phyloP scores from a whole-genome alignment of 1,140 invertebrate genomes.

The Globodera rostochiensis region DNA sequence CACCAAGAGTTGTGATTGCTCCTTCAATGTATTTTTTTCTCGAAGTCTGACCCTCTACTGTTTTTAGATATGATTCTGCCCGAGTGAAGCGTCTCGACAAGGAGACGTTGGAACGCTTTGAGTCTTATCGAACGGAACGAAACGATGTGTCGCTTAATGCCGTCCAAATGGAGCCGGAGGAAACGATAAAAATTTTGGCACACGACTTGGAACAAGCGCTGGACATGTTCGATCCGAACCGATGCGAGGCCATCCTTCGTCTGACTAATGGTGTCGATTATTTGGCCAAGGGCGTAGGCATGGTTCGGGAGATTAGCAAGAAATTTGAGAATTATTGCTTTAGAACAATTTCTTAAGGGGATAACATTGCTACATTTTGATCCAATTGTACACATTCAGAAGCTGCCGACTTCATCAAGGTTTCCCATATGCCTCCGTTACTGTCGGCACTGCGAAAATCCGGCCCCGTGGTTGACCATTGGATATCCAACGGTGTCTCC shows the following conservation, averaged over 20 bases:
- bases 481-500: background rate
- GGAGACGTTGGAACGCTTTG: conserved; percentile 16
- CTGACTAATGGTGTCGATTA: background rate
- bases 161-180: conserved; percentile 15
- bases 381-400: conserved; percentile 21
- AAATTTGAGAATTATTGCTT: no score
- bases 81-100: conserved; percentile 13
- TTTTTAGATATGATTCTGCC: background rate
- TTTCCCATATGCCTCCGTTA: conserved; percentile 7
- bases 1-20: background rate
- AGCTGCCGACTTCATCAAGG: conserved; percentile 21
- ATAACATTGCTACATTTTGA: conserved; percentile 8
- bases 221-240: conserved; percentile 4
- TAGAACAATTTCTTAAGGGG: background rate
- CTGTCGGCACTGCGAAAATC: conserved; percentile 6
- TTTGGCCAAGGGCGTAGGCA: no score
- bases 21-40: no score
- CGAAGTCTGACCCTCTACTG: no score
- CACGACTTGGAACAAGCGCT: conserved; percentile 8
- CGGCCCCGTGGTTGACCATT: background rate
- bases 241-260: background rate
- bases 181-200: conserved; percentile 19
- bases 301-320: no score
- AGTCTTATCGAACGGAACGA: conserved; percentile 25
- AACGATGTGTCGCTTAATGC: conserved; percentile 32